phyloP scores from a whole-genome alignment of 2,888 invertebrate genomes.

The Epirrhoe tristata region DNA sequence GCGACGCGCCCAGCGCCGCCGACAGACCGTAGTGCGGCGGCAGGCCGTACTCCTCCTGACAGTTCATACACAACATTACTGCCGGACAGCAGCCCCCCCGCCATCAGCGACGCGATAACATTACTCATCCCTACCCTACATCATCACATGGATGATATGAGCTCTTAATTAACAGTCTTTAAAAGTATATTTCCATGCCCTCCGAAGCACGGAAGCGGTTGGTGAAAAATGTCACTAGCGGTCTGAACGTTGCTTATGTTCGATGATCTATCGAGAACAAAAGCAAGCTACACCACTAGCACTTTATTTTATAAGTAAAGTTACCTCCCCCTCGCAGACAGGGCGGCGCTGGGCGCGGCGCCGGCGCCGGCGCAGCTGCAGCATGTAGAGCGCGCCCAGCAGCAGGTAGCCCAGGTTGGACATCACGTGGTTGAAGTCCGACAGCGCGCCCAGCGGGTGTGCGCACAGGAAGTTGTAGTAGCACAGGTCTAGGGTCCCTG shows the following conservation, averaged over 20 bases:
- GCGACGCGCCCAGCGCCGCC: conserved; percentile 93
- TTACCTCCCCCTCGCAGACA: no score
- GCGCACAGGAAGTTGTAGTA: conserved; percentile 97
- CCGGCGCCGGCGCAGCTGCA: conserved; percentile 85
- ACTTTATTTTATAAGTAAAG: no score
- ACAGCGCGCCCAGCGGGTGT: conserved; percentile 90
- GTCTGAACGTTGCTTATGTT: conserved; percentile 43
- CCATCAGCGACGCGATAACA: conserved; percentile 91
- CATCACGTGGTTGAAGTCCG: conserved; percentile 95
- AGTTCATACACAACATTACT: conserved; percentile 66
- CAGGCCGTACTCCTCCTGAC: conserved; percentile 89
- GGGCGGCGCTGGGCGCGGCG: conserved; percentile 45
- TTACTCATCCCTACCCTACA: no score
- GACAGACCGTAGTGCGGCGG: conserved; percentile 94
- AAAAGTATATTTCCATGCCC: no score
- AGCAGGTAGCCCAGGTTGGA: conserved; percentile 94
- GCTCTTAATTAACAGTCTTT: no score
- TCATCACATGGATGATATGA: no score
- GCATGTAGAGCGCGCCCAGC: conserved; percentile 91
- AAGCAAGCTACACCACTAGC: no score
- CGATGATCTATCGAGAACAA: conserved; percentile 53
- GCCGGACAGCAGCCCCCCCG: conserved; percentile 95
- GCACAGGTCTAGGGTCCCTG: conserved; percentile 95
- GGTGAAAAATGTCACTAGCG: no score
- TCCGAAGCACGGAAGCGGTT: no score